Evolutionary conservation across 2,113 vertebrate genomes (phyloP).

Genomic region (Dolichallabes microphthalmus): DNA sequence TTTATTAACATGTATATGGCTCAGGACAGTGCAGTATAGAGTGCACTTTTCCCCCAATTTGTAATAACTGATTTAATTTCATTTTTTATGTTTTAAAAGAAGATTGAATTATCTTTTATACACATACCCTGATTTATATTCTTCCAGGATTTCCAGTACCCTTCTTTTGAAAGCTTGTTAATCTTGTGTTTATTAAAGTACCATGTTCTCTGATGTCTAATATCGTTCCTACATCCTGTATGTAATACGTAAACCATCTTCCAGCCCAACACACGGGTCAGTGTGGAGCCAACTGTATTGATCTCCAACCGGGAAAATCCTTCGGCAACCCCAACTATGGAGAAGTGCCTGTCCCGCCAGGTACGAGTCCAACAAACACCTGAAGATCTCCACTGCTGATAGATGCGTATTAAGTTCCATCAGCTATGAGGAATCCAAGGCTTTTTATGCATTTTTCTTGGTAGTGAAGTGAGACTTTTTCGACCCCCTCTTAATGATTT

Average conservation of each 20-base stretch:
- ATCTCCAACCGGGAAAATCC: conserved; percentile 36
- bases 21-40: no score
- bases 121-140: not conserved
- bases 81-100: not conserved
- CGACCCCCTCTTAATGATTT: not conserved
- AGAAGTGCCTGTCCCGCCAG: conserved; percentile 37
- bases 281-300: conserved; percentile 14
- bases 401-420: not conserved
- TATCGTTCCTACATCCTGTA: not conserved
- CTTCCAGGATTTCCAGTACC: not conserved
- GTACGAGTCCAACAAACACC: not conserved
- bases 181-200: not conserved
- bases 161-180: not conserved
- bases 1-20: no score
- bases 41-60: not conserved
- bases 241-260: not conserved
- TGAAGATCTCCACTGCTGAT: not conserved
- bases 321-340: conserved; percentile 2
- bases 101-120: not conserved
- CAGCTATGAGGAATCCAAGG: not conserved
- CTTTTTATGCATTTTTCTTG: not conserved
- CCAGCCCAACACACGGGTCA: not conserved
- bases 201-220: not conserved
- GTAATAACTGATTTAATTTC: not conserved
- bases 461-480: not conserved